Evolutionary conservation across 1,140 invertebrate species (phyloP), one percentile per base, ranked within the genome.

Genomic region (Aphelenchoides fujianensis): DNA sequence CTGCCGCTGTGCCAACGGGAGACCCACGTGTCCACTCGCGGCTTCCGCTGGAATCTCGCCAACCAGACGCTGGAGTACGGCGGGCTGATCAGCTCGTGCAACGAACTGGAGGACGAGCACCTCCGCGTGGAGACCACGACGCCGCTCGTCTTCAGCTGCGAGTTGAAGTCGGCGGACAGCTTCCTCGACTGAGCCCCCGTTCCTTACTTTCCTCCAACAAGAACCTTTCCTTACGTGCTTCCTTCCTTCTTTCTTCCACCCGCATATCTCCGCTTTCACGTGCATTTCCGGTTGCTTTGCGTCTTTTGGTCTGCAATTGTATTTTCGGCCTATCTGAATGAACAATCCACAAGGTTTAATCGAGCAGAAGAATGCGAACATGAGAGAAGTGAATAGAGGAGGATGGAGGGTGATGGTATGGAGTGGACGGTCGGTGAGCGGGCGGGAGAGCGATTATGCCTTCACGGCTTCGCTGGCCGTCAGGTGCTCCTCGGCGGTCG

Each of bases 81-180:
- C 32, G 70, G 70, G 0, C 30, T 71, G 3, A 54, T 68, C 9
- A 71, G 70, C 34, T 37, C 70, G 3, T 70, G 57, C 9, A 71
- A 71, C n/a, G 19, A 52, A 3, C 19, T 71, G 9, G 67, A n/a
- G 63, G 16, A 30, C 36, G 7, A 37, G n/a, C 1, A 16, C 19
- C 63, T 66, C 1, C 31, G 9, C 37, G 31, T 66, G 1, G 27
- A 66, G 1, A 36, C 63, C 30, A 66, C 16, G 1, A 37, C 63
- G 1, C 63, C 63, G 31, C 28, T 66, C 31, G 63, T 66, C 16
- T 37, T 66, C 34, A 66, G 12, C n/a, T 36, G 31, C 30, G 63
- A 64, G 1, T 37, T 66, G 41, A 30, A 35, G 32, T 32, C 63
- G n/a, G 12, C 63, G 12, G 31, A 66, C 23, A 36, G 9, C 12